Percentiles rank a stretch among this genome's conserved stretches.
Conservation (phyloP, 2,888 invertebrate species). For the Hypomecis punctinalis region DNA sequence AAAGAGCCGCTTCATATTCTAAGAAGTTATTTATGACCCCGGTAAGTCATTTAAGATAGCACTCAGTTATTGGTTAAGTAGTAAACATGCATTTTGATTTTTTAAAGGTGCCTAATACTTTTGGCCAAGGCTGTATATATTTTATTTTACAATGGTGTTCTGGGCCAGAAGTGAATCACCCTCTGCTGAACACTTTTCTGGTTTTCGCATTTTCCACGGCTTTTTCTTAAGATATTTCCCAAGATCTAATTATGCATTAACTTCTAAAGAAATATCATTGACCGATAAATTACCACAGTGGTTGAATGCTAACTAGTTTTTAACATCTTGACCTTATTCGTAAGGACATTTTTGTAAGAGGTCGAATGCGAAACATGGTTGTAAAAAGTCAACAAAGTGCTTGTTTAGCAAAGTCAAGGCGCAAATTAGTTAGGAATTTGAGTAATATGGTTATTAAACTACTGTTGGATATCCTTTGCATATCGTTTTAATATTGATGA, state of each 20-base stretch:
- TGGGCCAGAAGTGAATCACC: no score
- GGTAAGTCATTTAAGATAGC: no score
- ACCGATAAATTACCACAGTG: conserved; percentile 5
- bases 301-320: conserved; percentile 27
- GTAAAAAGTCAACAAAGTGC: conserved; percentile 10
- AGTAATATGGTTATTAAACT: not conserved
- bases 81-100: no score
- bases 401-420: conserved; percentile 12
- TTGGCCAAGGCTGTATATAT: no score
- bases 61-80: no score
- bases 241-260: not conserved
- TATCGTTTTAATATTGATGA: no score
- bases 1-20: no score
- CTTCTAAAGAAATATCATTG: conserved; percentile 10
- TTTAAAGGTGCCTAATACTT: no score
- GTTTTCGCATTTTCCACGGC: no score
- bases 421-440: not conserved
- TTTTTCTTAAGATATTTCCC: not conserved
- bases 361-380: conserved; percentile 13
- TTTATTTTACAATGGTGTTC: no score
- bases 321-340: conserved; percentile 15
- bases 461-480: not conserved
- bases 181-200: no score
- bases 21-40: no score
- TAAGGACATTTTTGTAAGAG: conserved; percentile 23